Conservation (phyloP, 2,888 invertebrate species). For the Galerucella pusilla region DNA sequence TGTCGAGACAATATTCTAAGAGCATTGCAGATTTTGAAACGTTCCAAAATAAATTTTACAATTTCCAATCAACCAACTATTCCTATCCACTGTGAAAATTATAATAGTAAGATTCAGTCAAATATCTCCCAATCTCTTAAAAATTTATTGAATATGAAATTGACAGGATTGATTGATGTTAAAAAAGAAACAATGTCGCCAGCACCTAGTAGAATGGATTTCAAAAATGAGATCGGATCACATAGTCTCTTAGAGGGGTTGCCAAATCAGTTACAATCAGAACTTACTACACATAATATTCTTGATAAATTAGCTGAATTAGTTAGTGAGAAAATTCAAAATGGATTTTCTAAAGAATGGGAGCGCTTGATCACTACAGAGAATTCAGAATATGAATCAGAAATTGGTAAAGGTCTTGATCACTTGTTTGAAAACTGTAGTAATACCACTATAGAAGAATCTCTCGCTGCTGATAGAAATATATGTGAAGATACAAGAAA, state of each 20-base stretch:
- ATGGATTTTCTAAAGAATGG: slow-evolving; percentile 18
- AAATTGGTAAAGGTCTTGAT: slow-evolving; percentile 46
- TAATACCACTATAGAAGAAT: too few species aligned
- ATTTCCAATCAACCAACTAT: slow-evolving; percentile 49
- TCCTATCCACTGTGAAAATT: slow-evolving; percentile 21
- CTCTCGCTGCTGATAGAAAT: too few species aligned
- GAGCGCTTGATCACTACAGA: not conserved
- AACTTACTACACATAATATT: slow-evolving; percentile 38
- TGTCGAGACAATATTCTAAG: slow-evolving; percentile 43
- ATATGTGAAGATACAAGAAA: too few species aligned
- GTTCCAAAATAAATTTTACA: slow-evolving; percentile 52
- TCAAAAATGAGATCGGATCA: slow-evolving; percentile 18
- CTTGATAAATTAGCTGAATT: slow-evolving; percentile 48
- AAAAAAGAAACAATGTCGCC: slow-evolving; percentile 44
- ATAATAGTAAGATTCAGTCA: slow-evolving; percentile 5
- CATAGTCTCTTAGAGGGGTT: slow-evolving; percentile 4
- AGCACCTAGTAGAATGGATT: slow-evolving; percentile 32
- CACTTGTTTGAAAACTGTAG: too few species aligned
- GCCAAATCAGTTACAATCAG: slow-evolving; percentile 14
- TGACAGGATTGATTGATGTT: slow-evolving; percentile 49
- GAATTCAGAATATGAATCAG: slow-evolving; percentile 44
- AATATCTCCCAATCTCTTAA: not conserved
- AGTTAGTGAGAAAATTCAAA: slow-evolving; percentile 41
- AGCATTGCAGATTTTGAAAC: slow-evolving; percentile 48
- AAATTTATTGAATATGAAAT: slow-evolving; percentile 19